A percentile compares a stretch with the other conserved stretches of the same genome.
These are phyloP conservation scores for Anthoscopus minutus DNA, from an alignment of 2,113 vertebrate genomes.

Conservation along the genomic window DNA sequence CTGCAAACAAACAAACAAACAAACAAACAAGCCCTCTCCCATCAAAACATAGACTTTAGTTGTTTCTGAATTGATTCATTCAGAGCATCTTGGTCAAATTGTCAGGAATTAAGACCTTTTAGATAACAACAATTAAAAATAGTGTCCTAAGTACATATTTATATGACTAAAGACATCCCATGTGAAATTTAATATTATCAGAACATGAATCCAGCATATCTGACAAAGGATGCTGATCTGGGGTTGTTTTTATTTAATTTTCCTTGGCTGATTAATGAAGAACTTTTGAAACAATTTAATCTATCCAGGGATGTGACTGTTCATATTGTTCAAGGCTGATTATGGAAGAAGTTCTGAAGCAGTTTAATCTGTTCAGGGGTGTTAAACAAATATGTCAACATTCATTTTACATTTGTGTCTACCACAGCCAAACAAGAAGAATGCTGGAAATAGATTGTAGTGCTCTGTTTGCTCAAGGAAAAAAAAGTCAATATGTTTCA, in stretches of 20 bases:
- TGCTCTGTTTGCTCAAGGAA: conserved; percentile 43
- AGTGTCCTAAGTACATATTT: neutral
- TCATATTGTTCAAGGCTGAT: conserved; percentile 66
- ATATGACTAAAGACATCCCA: neutral
- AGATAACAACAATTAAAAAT: neutral
- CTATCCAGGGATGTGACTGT: conserved; percentile 20
- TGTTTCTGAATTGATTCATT: neutral
- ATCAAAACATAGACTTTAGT: neutral
- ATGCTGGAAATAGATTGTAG: conserved; percentile 54
- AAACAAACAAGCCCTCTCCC: neutral
- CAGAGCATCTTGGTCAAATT: neutral
- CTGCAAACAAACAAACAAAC: neutral
- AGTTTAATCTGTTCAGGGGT: conserved; percentile 63
- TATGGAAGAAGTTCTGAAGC: conserved; percentile 58
- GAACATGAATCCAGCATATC: neutral
- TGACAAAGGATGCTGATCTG: neutral
- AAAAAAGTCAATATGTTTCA: conserved; percentile 46
- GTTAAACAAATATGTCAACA: conserved; percentile 69
- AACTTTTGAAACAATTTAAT: conserved; percentile 64
- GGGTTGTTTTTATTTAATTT: neutral
- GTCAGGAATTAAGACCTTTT: neutral
- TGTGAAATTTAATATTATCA: neutral
- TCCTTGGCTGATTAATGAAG: conserved; percentile 46
- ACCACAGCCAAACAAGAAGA: conserved; percentile 44
- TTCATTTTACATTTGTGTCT: conserved; percentile 62